Conservation (phyloP, 1,140 invertebrate species). For the Diachasmimorpha longicaudata region DNA sequence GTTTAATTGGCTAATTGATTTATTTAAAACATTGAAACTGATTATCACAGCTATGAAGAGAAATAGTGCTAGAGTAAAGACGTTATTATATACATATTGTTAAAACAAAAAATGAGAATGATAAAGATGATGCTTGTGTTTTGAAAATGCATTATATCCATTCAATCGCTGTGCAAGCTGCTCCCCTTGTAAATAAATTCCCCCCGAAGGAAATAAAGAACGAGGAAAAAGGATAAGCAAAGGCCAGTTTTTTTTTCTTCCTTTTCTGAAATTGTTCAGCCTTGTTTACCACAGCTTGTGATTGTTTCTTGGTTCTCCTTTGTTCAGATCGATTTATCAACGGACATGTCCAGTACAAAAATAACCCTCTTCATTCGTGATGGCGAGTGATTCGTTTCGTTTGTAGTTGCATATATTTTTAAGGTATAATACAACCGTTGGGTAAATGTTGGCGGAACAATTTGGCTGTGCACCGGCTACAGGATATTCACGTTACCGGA, state of each 20-base stretch:
- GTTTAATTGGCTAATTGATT: neutral
- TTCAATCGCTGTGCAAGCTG: conserved; percentile 47
- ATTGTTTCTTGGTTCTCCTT: neutral
- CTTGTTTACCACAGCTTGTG: neutral
- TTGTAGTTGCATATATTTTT: neutral
- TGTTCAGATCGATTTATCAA: neutral
- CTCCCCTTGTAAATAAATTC: conserved; percentile 54
- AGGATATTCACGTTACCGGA: conserved; percentile 32
- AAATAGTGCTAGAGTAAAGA: conserved; percentile 50
- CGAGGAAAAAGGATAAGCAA: neutral
- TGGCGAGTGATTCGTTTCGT: too few species aligned
- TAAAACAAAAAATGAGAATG: conserved; percentile 14
- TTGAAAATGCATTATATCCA: conserved; percentile 45
- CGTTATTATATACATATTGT: conserved; percentile 52
- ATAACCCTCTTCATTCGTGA: neutral
- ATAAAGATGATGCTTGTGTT: conserved; percentile 51
- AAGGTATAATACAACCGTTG: conserved; percentile 8
- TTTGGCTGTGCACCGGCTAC: conserved; percentile 45
- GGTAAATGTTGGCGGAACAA: conserved; percentile 46
- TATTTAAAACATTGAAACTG: conserved; percentile 17
- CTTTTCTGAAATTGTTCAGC: conserved; percentile 40
- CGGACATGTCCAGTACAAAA: neutral
- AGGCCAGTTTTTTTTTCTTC: conserved; percentile 37
- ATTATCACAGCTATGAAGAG: conserved; percentile 45
- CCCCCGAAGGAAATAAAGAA: conserved; percentile 14